phyloP scores from a whole-genome alignment of 2,113 vertebrate genomes.

The Motacilla tschutschensis region DNA sequence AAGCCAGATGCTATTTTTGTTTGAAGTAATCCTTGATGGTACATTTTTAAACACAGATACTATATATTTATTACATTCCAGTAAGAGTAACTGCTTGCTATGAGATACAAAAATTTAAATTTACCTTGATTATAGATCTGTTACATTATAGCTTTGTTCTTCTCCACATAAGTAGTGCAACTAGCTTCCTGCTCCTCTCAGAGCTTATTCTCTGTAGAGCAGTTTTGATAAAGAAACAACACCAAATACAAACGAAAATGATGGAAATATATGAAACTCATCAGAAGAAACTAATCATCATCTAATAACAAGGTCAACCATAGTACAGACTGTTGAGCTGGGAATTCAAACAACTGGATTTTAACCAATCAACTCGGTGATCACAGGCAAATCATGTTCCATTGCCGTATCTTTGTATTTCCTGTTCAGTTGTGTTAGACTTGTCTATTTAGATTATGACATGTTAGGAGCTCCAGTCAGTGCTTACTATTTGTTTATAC shows the following conservation, averaged over 20 bases:
- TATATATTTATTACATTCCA: not conserved
- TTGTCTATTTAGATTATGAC: not conserved
- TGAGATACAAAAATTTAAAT: not conserved
- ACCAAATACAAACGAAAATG: not conserved
- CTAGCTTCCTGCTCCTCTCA: not conserved
- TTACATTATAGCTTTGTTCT: not conserved
- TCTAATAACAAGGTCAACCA: not conserved
- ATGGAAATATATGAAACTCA: not conserved
- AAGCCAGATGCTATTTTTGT: conserved; percentile 70
- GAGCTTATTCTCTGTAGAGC: not conserved
- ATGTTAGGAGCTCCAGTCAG: not conserved
- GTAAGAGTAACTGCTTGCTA: not conserved
- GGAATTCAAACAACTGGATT: not conserved
- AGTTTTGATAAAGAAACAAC: not conserved
- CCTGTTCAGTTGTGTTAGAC: not conserved
- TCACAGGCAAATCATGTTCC: not conserved
- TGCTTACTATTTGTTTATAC: conserved; percentile 18
- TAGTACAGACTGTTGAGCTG: not conserved
- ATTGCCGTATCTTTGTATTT: not conserved
- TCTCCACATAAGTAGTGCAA: not conserved
- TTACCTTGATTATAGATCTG: not conserved
- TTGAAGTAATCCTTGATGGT: conserved; percentile 35
- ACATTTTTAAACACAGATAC: not conserved
- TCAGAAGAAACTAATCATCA: not conserved
- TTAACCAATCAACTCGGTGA: not conserved